These are phyloP conservation scores for Darevskia nairensis DNA, from an alignment of 2,797 vertebrate genomes.

Conservation along the genomic window DNA sequence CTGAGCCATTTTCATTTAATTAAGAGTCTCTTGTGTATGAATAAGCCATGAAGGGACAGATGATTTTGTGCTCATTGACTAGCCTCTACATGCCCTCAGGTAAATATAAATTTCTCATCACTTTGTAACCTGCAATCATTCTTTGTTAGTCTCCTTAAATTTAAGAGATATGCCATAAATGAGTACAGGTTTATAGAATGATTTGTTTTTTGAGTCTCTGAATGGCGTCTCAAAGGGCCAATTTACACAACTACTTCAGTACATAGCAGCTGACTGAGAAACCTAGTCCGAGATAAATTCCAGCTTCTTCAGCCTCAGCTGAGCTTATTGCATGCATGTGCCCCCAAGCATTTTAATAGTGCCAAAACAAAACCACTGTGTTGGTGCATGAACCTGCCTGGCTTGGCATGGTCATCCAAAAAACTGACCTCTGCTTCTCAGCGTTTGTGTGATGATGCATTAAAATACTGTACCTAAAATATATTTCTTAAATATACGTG, in stretches of 20 bases:
- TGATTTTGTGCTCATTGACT: neutral
- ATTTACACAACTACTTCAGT: neutral
- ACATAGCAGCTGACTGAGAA: neutral
- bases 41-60: neutral
- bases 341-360: neutral
- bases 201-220: neutral
- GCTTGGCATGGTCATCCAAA: neutral
- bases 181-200: neutral
- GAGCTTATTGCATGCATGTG: neutral
- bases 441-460: neutral
- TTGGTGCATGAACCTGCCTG: neutral
- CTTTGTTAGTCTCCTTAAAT: neutral
- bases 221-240: neutral
- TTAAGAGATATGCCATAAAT: neutral
- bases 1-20: conserved; percentile 12
- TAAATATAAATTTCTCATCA: neutral
- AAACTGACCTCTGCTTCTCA: neutral
- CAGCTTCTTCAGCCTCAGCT: neutral
- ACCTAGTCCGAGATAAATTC: neutral
- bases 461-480: neutral
- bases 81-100: neutral
- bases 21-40: neutral
- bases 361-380: neutral
- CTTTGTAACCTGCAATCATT: neutral
- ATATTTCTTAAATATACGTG: neutral